Conservation (phyloP, 2,797 vertebrate genomes). For the Varecia variegata region DNA sequence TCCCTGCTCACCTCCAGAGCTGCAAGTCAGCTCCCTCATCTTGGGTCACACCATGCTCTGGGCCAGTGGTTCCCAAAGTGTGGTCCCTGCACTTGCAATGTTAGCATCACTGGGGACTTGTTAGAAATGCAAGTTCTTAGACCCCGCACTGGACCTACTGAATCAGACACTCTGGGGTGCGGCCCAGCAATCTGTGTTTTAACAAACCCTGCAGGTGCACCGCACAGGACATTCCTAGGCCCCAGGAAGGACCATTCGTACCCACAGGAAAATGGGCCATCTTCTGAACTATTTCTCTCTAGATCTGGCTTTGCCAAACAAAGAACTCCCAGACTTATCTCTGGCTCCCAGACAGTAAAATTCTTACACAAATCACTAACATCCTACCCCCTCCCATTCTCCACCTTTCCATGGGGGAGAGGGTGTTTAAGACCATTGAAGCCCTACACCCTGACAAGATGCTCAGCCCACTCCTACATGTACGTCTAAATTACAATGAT, state of each 20-base stretch:
- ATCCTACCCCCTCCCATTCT: not conserved
- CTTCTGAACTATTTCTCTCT: not conserved
- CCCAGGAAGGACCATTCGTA: not conserved
- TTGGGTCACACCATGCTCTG: not conserved
- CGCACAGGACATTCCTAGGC: not conserved
- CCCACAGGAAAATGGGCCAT: too few species aligned
- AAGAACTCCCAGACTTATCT: not conserved
- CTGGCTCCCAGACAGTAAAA: not conserved
- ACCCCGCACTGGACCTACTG: not conserved
- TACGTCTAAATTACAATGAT: not conserved
- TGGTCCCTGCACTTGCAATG: not conserved
- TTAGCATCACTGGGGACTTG: not conserved
- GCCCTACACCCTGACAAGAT: not conserved
- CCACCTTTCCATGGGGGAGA: not conserved
- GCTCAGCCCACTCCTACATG: not conserved
- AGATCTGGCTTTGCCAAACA: not conserved
- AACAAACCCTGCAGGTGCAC: not conserved
- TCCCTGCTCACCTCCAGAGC: not conserved
- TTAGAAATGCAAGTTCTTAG: not conserved
- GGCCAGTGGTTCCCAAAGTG: not conserved
- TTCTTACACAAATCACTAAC: not conserved
- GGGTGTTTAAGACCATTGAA: not conserved
- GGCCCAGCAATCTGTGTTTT: not conserved
- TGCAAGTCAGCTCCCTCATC: not conserved
- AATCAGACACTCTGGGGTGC: not conserved